phyloP scores from a whole-genome alignment of 2,797 vertebrate species.

The Xiphorhynchus erythropygius region DNA sequence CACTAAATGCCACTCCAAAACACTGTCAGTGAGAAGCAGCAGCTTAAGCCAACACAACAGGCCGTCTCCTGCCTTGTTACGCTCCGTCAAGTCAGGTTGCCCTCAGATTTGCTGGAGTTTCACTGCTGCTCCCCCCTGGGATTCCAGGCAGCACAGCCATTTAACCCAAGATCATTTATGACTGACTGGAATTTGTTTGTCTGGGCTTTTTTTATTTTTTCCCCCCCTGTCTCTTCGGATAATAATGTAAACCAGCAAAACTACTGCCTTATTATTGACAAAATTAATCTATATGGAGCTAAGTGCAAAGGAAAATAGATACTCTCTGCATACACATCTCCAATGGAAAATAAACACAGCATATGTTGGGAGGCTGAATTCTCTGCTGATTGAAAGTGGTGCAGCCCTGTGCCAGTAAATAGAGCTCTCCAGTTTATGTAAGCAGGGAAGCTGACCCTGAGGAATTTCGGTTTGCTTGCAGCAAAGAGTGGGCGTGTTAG shows the following conservation, averaged over 20 bases:
- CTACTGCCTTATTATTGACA: neutral
- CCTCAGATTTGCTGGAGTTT: constrained; percentile 10
- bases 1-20: neutral
- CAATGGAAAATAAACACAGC: neutral
- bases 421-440: neutral
- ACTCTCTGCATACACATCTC: neutral
- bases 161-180: constrained; percentile 4
- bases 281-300: neutral
- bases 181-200: neutral
- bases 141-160: neutral
- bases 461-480: neutral
- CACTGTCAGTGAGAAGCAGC: neutral
- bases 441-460: neutral
- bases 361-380: neutral
- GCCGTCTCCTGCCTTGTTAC: neutral
- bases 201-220: neutral
- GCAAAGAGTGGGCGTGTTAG: neutral
- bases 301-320: constrained; percentile 14
- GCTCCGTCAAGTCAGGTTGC: neutral
- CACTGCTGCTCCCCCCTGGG: neutral
- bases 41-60: neutral
- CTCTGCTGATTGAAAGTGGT: neutral
- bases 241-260: neutral
- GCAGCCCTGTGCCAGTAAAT: neutral
- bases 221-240: neutral